These are phyloP conservation scores for Forpus xanthops DNA, from an alignment of 2,797 vertebrate species.

Conservation along the genomic window DNA sequence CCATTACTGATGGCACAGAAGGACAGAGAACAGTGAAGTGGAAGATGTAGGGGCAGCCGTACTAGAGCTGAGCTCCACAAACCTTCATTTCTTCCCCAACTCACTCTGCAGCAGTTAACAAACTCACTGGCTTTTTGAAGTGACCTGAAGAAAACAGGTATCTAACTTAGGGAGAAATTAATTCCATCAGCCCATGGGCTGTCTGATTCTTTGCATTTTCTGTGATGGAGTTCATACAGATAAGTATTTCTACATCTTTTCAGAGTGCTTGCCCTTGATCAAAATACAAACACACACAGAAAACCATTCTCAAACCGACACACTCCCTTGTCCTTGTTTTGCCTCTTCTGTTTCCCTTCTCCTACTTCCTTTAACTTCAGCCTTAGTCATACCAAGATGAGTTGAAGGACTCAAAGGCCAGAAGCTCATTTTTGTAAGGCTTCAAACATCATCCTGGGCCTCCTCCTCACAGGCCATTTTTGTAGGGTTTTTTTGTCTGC, in stretches of 20 bases:
- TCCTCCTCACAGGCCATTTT: neutral
- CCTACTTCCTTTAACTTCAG: neutral
- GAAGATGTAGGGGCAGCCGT: neutral
- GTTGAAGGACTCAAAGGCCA: neutral
- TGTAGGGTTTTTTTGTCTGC: neutral
- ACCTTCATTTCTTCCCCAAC: neutral
- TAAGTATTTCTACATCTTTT: neutral
- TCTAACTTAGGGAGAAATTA: neutral
- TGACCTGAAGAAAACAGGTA: neutral
- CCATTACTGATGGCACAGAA: neutral
- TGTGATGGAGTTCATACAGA: neutral
- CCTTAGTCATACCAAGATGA: neutral
- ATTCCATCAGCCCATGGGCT: neutral
- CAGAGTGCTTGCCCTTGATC: neutral
- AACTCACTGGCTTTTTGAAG: neutral
- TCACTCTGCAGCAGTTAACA: neutral
- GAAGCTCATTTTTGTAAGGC: neutral
- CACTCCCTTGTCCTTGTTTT: neutral
- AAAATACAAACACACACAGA: neutral
- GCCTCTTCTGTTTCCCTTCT: neutral
- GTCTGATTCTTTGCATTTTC: neutral
- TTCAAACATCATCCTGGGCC: neutral
- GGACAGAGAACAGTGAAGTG: neutral
- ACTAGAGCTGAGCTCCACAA: neutral
- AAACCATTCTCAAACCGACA: neutral